A percentile compares a stretch with the other conserved stretches of the same genome.
These are phyloP conservation scores for Apeltes quadracus DNA, from an alignment of 2,113 vertebrate species.

Conservation along the genomic window DNA sequence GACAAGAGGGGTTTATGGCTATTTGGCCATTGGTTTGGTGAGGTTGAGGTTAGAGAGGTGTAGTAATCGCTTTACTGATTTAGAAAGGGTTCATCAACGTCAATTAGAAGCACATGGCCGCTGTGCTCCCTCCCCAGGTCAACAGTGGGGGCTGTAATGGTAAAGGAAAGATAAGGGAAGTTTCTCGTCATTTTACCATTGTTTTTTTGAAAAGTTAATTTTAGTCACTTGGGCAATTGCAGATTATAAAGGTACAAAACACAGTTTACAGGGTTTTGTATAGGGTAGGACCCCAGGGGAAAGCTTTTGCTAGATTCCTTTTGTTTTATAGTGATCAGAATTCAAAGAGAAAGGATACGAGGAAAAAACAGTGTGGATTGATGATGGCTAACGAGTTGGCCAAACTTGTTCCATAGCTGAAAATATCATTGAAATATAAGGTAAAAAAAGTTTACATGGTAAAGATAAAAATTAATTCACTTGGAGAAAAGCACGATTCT, in stretches of 20 bases:
- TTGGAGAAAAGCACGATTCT: conserved; percentile 7
- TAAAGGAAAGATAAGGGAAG: conserved; percentile 1
- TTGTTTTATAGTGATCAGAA: conserved; percentile 3
- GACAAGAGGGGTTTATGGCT: neutral
- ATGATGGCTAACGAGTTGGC: neutral
- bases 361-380: neutral
- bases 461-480: conserved; percentile 8
- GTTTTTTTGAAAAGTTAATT: conserved; percentile 16
- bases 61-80: neutral
- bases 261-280: neutral
- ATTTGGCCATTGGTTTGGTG: conserved; percentile 3
- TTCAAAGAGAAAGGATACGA: conserved; percentile 6
- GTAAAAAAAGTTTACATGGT: conserved; percentile 1
- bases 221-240: neutral
- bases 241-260: neutral
- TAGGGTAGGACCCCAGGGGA: conserved; percentile 3
- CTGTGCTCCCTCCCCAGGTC: neutral
- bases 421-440: neutral
- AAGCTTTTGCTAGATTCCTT: neutral
- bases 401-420: neutral
- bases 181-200: neutral
- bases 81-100: neutral
- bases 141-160: neutral
- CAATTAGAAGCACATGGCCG: neutral
- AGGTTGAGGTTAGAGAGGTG: neutral